Evolutionary conservation across 2,113 vertebrate species (phyloP).

Genomic region (Micromys minutus): DNA sequence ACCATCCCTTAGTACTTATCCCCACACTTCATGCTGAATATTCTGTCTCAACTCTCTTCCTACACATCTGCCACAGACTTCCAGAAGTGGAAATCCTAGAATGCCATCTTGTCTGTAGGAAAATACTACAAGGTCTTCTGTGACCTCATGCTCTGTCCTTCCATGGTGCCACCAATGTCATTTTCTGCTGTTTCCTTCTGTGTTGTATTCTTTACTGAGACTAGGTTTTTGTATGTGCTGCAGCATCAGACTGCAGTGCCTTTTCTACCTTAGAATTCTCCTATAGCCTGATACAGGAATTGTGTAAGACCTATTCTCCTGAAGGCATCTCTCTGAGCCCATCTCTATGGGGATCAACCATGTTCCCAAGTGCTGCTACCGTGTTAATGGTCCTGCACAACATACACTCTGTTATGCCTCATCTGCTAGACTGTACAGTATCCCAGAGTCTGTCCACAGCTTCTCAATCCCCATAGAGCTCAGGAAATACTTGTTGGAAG

Average conservation of each 20-base stretch:
- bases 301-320: background rate
- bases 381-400: background rate
- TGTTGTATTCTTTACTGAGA: background rate
- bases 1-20: background rate
- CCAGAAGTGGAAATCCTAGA: background rate
- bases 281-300: background rate
- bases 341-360: accelerated
- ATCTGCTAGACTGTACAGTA: accelerated
- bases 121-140: background rate
- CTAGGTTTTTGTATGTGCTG: accelerated
- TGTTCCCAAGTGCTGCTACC: background rate
- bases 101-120: background rate
- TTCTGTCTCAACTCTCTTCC: background rate
- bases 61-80: background rate
- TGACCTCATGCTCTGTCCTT: background rate
- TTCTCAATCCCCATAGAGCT: background rate
- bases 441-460: background rate
- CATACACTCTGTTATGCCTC: background rate
- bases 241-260: background rate
- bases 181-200: background rate
- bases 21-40: too few relatives aligned
- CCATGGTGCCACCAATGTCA: background rate
- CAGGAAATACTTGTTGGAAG: background rate
- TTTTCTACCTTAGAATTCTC: background rate
- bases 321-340: accelerated